Evolutionary conservation across 1,140 invertebrate species (phyloP).

Genomic region (Ephestia elutella): DNA sequence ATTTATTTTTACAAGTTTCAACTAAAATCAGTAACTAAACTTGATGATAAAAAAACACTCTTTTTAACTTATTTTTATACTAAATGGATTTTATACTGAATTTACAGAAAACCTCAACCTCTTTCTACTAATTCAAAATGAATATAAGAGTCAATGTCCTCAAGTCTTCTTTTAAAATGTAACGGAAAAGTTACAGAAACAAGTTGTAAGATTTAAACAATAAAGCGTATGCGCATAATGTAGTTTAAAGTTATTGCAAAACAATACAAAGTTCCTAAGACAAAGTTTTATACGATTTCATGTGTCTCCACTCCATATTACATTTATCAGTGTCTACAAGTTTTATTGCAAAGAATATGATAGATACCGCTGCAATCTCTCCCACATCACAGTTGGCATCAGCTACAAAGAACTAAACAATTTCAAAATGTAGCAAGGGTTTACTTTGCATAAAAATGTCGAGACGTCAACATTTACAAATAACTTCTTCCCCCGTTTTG

Average conservation of each 20-base stretch:
- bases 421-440: conserved; percentile 62
- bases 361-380: conserved; percentile 52
- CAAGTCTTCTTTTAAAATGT: neutral
- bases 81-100: too few species aligned
- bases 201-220: conserved; percentile 6
- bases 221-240: conserved; percentile 15
- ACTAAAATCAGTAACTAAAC: too few species aligned
- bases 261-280: conserved; percentile 40
- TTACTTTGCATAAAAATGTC: conserved; percentile 65
- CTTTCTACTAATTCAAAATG: too few species aligned
- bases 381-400: conserved; percentile 27
- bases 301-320: conserved; percentile 47
- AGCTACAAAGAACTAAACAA: conserved; percentile 60
- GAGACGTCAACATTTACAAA: conserved; percentile 69
- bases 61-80: too few species aligned
- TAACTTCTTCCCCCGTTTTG: conserved; percentile 52
- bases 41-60: too few species aligned
- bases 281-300: conserved; percentile 44
- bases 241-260: conserved; percentile 29
- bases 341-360: conserved; percentile 64
- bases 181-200: neutral
- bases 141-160: too few species aligned
- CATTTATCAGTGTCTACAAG: conserved; percentile 66
- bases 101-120: too few species aligned
- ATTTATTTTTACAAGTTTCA: too few species aligned